Evolutionary conservation across 53 echinoderm and acorn worm genomes (phyloP).

Genomic region (Paelopatides confundens): DNA sequence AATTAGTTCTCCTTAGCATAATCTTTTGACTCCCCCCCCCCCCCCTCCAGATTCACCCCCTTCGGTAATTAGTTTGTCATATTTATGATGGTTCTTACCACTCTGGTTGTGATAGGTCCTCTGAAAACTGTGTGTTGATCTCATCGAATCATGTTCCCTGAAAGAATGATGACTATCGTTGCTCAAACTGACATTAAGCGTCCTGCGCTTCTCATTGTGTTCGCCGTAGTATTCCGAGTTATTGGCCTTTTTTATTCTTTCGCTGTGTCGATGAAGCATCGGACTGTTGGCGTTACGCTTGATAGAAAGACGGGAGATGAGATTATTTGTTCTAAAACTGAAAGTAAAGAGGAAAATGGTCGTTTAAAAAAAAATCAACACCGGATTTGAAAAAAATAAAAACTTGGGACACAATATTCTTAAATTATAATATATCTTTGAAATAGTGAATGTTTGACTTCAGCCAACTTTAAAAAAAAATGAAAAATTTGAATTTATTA

Average conservation of each 20-base stretch:
- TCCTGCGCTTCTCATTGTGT: conserved; percentile 83
- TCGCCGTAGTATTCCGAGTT: conserved; percentile 76
- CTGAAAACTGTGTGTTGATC: conserved; percentile 73
- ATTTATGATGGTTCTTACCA: too few relatives aligned
- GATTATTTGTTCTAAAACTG: conserved; percentile 95
- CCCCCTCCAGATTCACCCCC: neutral
- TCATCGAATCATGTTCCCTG: conserved; percentile 84
- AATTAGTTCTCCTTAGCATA: too few relatives aligned
- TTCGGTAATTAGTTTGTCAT: too few relatives aligned
- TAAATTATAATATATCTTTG: too few relatives aligned
- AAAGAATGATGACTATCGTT: conserved; percentile 65
- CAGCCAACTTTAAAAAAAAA: too few relatives aligned
- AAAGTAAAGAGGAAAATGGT: neutral
- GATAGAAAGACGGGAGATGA: conserved; percentile 95
- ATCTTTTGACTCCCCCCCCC: neutral
- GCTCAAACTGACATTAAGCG: conserved; percentile 66
- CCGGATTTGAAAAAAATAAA: neutral
- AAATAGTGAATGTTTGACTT: too few relatives aligned
- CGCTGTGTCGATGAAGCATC: conserved; percentile 92
- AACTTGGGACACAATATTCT: too few relatives aligned
- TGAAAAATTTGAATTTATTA: too few relatives aligned
- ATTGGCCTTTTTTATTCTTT: conserved; percentile 75
- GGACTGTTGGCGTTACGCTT: conserved; percentile 87
- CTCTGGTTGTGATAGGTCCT: conserved; percentile 36
- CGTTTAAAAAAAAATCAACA: neutral